phyloP scores from a whole-genome alignment of 2,113 vertebrate genomes.

The Hemibagrus wyckioides region DNA sequence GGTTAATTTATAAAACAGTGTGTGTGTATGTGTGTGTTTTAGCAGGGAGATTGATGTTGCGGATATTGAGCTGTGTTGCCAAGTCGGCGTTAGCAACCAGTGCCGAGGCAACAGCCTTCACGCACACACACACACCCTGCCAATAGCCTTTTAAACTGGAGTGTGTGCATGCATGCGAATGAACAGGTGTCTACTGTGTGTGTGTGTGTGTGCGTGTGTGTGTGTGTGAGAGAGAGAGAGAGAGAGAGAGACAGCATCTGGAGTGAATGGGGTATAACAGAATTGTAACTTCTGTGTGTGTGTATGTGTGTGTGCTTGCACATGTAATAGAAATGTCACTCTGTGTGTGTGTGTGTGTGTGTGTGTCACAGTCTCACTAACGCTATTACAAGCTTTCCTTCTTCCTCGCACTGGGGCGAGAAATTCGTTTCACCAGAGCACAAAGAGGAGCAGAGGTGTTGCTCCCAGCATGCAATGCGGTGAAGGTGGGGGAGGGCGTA shows the following conservation, averaged over 20 bases:
- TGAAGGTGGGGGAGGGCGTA: neutral
- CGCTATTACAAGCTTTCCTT: slow-evolving; percentile 1
- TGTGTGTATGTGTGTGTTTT: neutral
- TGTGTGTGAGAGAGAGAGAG: slow-evolving; percentile 58
- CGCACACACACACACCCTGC: slow-evolving; percentile 25
- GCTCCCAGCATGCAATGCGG: slow-evolving; percentile 27
- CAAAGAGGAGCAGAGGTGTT: slow-evolving; percentile 16
- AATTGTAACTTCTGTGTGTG: neutral
- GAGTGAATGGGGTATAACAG: neutral
- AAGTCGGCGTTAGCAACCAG: slow-evolving; percentile 20
- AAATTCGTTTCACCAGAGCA: slow-evolving; percentile 10
- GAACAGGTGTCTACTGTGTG: slow-evolving; percentile 56
- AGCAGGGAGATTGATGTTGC: slow-evolving; percentile 6
- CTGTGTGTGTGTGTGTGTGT: slow-evolving; percentile 46
- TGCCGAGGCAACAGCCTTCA: neutral
- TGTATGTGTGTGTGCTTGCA: neutral
- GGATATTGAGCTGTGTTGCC: slow-evolving; percentile 4
- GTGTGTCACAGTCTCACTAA: neutral
- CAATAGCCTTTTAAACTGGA: slow-evolving; percentile 61
- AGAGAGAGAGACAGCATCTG: slow-evolving; percentile 47
- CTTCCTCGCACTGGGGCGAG: slow-evolving; percentile 14
- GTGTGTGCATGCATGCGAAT: slow-evolving; percentile 67
- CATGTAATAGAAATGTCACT: neutral
- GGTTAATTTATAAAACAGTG: neutral
- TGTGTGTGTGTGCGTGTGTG: slow-evolving; percentile 21